Evolutionary conservation across 2,888 invertebrate genomes (phyloP).

Genomic region (Steinernema carpocapsae): DNA sequence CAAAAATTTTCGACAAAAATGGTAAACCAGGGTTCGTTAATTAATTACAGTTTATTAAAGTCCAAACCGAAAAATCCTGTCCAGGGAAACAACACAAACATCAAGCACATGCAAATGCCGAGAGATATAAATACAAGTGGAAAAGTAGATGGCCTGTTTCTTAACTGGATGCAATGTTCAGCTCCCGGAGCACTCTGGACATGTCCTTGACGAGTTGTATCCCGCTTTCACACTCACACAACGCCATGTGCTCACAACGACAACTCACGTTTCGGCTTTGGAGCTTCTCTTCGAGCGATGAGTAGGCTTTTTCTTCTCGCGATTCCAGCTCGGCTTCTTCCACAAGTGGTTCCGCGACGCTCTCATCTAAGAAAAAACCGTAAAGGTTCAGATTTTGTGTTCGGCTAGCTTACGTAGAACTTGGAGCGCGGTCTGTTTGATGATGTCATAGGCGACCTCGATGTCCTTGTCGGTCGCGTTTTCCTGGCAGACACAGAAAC

Average conservation of each 20-base stretch:
- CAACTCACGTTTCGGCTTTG: constrained; percentile 30
- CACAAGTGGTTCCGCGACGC: constrained; percentile 54
- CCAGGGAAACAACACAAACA: background rate
- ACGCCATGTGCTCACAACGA: constrained; percentile 2
- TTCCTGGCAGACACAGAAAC: constrained; percentile 89
- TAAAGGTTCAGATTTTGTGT: background rate
- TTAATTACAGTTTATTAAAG: background rate
- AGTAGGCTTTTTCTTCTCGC: constrained; percentile 52
- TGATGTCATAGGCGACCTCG: constrained; percentile 72
- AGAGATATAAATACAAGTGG: background rate
- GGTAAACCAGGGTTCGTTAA: background rate
- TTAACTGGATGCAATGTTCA: constrained; percentile 6
- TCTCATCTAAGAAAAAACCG: constrained; percentile 46
- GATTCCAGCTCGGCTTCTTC: constrained; percentile 58
- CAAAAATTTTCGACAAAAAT: too few species aligned
- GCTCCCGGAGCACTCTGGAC: constrained; percentile 8
- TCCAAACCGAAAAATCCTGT: background rate
- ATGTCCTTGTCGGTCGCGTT: constrained; percentile 83
- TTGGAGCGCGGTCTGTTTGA: constrained; percentile 68
- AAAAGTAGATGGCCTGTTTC: background rate
- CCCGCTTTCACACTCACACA: background rate
- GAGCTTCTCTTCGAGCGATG: constrained; percentile 23
- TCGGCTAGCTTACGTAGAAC: constrained; percentile 76
- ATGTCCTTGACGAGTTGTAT: background rate
- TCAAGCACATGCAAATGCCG: background rate